Conservation (phyloP, 2,888 invertebrate genomes). For the Pachydiplax longipennis region DNA sequence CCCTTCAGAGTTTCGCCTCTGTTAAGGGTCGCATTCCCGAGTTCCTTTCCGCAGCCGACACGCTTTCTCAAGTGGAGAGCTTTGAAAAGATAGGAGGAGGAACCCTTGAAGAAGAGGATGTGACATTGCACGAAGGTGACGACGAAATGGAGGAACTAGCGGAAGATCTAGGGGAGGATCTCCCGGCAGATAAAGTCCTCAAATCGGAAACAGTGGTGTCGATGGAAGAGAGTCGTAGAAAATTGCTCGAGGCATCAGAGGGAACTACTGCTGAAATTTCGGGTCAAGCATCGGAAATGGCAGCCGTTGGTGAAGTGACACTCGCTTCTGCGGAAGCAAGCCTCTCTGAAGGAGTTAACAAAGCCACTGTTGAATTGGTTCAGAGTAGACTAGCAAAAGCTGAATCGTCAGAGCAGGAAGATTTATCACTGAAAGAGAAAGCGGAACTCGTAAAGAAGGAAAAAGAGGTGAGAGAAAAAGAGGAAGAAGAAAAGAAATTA, state of each 20-base stretch:
- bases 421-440: constrained; percentile 19
- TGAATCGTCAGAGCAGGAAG: background rate
- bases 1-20: constrained; percentile 46
- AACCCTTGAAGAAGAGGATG: constrained; percentile 51
- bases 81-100: constrained; percentile 58
- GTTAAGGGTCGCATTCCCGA: constrained; percentile 51
- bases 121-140: constrained; percentile 53
- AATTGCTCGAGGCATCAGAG: constrained; percentile 47
- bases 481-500: constrained; percentile 7
- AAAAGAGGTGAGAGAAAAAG: constrained; percentile 46
- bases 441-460: constrained; percentile 46
- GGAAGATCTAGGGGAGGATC: constrained; percentile 59
- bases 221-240: constrained; percentile 46
- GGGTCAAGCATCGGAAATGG: background rate
- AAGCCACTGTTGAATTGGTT: background rate
- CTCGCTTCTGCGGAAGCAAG: constrained; percentile 48
- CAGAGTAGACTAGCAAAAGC: background rate
- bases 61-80: constrained; percentile 51
- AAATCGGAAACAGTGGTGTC: constrained; percentile 52
- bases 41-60: constrained; percentile 51
- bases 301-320: background rate
- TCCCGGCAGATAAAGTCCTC: constrained; percentile 60
- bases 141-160: constrained; percentile 54
- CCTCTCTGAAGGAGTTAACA: background rate
- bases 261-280: background rate